Conservation (phyloP, 1,140 invertebrate species). For the Listronotus oregonensis region DNA sequence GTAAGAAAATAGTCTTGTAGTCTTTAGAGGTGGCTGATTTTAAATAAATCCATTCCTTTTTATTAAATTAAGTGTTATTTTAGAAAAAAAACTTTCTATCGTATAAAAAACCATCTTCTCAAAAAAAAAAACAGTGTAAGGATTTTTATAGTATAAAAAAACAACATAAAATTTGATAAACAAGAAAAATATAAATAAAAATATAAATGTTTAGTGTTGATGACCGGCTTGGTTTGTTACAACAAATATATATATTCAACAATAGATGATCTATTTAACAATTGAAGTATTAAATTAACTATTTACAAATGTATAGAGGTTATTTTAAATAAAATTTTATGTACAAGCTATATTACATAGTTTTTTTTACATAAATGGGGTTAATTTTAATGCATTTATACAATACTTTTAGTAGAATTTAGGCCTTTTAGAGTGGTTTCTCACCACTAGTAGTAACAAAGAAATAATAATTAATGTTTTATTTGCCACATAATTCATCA, state of each 20-base stretch:
- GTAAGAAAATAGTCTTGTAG: no score
- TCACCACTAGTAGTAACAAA: no score
- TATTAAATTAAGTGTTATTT: no score
- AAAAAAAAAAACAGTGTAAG: no score
- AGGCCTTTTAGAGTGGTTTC: slow-evolving; percentile 31
- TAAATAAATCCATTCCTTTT: no score
- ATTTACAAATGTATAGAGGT: slow-evolving; percentile 35
- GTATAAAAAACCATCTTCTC: no score
- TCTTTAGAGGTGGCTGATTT: no score
- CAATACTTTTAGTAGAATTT: slow-evolving; percentile 29
- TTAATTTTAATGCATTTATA: slow-evolving; percentile 26
- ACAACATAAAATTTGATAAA: no score
- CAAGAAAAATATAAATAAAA: not conserved
- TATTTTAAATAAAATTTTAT: slow-evolving; percentile 24
- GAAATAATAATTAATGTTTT: no score
- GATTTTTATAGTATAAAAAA: no score
- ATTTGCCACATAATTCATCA: no score
- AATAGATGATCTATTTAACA: slow-evolving; percentile 29
- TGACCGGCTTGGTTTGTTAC: not conserved
- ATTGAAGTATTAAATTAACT: slow-evolving; percentile 31
- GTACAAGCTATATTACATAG: slow-evolving; percentile 25
- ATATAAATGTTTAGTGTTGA: not conserved
- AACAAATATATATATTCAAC: slow-evolving; percentile 25
- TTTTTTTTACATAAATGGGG: slow-evolving; percentile 14
- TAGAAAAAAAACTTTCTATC: no score